Evolutionary conservation across 2,888 invertebrate species (phyloP).

Genomic region (Drosophila subsilvestris): DNA sequence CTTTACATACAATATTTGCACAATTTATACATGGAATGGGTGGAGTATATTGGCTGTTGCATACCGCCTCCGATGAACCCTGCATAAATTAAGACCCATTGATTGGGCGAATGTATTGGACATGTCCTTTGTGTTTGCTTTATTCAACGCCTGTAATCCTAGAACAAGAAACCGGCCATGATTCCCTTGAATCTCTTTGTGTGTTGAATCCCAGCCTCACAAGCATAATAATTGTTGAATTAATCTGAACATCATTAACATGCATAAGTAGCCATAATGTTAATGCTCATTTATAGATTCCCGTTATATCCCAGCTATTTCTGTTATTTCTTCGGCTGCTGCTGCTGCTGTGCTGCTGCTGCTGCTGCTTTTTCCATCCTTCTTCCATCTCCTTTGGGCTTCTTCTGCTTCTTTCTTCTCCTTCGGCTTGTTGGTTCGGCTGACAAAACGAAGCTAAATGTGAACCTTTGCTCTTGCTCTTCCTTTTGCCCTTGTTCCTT

Average conservation of each 20-base stretch:
- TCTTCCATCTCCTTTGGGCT: background rate
- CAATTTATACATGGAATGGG: background rate
- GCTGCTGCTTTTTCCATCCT: slow-evolving; percentile 1
- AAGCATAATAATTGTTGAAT: no score
- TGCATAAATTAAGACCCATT: background rate
- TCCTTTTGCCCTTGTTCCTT: slow-evolving; percentile 4
- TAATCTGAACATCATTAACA: no score
- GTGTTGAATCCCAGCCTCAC: no score
- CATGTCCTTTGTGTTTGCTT: background rate
- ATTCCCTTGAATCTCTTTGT: no score
- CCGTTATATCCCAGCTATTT: slow-evolving; percentile 12
- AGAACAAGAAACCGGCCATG: no score
- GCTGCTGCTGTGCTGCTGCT: slow-evolving; percentile 3
- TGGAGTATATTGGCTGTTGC: background rate
- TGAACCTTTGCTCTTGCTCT: slow-evolving; percentile 39
- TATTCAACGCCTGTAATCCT: background rate
- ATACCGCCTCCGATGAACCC: background rate
- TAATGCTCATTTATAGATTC: background rate
- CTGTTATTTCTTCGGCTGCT: slow-evolving; percentile 8
- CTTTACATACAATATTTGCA: background rate
- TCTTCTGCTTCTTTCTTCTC: slow-evolving; percentile 12
- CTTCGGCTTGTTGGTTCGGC: slow-evolving; percentile 9
- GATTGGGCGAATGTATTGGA: background rate
- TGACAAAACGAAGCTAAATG: slow-evolving; percentile 35
- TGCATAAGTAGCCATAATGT: background rate